Evolutionary conservation across 2,888 invertebrate species (phyloP).

Genomic region (Balanococcus diminutus): DNA sequence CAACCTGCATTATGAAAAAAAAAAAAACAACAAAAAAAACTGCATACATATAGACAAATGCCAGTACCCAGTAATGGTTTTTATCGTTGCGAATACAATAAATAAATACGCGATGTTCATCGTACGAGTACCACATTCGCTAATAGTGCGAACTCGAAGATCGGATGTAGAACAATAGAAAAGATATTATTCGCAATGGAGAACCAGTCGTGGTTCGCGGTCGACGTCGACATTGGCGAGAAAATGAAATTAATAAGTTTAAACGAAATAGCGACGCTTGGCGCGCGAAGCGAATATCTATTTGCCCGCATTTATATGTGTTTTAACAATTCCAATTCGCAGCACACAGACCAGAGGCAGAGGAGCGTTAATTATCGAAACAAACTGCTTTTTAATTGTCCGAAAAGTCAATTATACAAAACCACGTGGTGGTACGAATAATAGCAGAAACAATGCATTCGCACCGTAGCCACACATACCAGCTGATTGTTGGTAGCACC

Average conservation of each 20-base stretch:
- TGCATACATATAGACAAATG: not conserved
- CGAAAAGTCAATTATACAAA: slow-evolving; percentile 37
- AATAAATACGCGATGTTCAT: not conserved
- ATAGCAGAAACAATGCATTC: slow-evolving; percentile 16
- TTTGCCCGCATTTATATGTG: not conserved
- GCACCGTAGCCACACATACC: slow-evolving; percentile 26
- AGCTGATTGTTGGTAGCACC: slow-evolving; percentile 42
- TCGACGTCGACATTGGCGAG: not conserved
- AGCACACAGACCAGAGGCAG: not conserved
- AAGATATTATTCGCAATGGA: not conserved
- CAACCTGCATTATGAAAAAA: not conserved
- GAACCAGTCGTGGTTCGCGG: too few species aligned
- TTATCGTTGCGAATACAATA: not conserved
- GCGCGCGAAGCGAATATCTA: not conserved
- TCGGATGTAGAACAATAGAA: not conserved
- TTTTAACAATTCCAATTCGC: not conserved
- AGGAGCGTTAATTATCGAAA: not conserved
- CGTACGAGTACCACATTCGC: not conserved
- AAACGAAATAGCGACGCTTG: not conserved
- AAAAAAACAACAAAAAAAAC: not conserved
- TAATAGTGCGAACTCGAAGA: not conserved
- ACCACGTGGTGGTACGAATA: slow-evolving; percentile 45
- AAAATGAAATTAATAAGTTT: slow-evolving; percentile 9
- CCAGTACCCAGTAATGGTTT: not conserved
- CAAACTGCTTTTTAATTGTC: slow-evolving; percentile 38